Conservation (phyloP, 2,113 vertebrate species). For the Cygnus atratus region DNA sequence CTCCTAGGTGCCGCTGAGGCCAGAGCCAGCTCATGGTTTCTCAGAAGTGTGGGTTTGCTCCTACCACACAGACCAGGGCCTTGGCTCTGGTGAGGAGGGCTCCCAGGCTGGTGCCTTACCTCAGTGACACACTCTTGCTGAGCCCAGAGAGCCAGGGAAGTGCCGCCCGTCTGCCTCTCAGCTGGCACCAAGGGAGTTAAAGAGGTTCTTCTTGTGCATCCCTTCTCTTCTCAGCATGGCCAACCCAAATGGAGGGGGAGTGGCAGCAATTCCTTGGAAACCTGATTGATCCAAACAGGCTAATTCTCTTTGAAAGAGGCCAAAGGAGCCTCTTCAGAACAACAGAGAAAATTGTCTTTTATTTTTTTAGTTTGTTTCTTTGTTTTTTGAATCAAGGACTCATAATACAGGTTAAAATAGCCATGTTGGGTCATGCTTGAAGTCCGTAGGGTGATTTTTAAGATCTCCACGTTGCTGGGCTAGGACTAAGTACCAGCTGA, state of each 20-base stretch:
- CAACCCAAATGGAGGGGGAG: not conserved
- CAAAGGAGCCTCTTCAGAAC: not conserved
- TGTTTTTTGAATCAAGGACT: not conserved
- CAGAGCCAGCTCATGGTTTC: not conserved
- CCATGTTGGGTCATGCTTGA: not conserved
- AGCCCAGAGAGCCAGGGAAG: not conserved
- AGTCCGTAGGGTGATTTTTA: not conserved
- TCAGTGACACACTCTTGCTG: not conserved
- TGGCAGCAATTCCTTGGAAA: not conserved
- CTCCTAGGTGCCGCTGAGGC: not conserved
- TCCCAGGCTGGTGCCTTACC: not conserved
- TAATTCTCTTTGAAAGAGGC: not conserved
- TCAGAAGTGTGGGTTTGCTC: not conserved
- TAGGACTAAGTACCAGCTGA: not conserved
- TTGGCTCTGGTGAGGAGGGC: not conserved
- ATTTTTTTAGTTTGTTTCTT: not conserved
- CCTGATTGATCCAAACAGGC: not conserved
- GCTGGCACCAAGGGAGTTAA: not conserved
- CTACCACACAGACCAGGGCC: not conserved
- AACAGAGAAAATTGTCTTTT: not conserved
- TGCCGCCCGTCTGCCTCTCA: not conserved
- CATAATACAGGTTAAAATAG: not conserved
- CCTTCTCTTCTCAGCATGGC: not conserved
- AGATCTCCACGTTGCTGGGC: not conserved
- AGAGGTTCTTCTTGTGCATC: not conserved